Base-by-base conservation (phyloP, 2,113 vertebrate genomes). In the Chionodraco myersi region DNA sequence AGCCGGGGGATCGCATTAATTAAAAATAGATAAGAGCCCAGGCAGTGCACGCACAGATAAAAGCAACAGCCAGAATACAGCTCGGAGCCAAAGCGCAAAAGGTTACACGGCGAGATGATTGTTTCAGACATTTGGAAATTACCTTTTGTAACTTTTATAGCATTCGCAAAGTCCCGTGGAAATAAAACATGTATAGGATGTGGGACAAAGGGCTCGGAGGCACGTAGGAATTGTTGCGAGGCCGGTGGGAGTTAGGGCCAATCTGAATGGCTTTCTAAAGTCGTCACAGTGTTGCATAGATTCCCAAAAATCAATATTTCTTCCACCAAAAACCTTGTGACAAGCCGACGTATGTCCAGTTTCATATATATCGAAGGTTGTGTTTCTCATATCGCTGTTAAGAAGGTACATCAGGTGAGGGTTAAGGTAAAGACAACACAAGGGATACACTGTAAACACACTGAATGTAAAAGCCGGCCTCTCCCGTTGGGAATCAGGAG, bases 41-140 rank as follows among this genome's bases (percentile, higher is more conserved):
- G 54, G 26, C 77, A 41, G 36, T 6, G 36, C 6, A 5, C 10
- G 6, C 34, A 57, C 11, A 36, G 41, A 64, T 65, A 66, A 3
- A 44, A 13, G 18, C 5, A 66, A 30, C 14, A 45, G 14, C 70
- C 41, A 49, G 52, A 66, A 59, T 44, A 61, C 21, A 72, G 48
- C 59, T n/a, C 6, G n/a, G 58, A 68, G 56, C 26, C 57, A 10
- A 53, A 72, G 73, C 80, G 58, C 71, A 73, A 16, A 30, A 80
- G 80, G 71, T 57, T 56, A 73, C 62, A 41, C 6, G 9, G 59
- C 74, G 82, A 83, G 70, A 72, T 70, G 63, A 76, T 70, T 87
- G 79, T 62, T 65, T 72, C 30, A 75, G 81, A 80, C 58, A n/a
- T 83, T 82, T 69, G 64, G 67, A 78, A 77, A 87, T 83, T 73